Evolutionary conservation across 1,140 invertebrate species (phyloP), one percentile per base, ranked within the genome.

Genomic region (Drosophila dunni): DNA sequence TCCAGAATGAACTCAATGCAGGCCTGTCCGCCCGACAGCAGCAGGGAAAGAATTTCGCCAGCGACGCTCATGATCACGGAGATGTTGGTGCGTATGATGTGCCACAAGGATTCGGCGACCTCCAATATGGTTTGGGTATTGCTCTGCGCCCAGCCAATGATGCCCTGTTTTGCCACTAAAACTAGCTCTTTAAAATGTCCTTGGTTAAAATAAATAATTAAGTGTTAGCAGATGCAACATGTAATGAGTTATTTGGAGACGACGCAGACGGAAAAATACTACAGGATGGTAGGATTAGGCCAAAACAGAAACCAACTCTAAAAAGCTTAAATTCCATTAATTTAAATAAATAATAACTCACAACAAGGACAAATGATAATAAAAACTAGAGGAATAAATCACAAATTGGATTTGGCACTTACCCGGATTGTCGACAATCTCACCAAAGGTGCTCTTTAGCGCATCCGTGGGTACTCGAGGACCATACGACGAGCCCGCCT

Each of bases 1-100:
- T 97, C 98, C 17, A 99, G 94, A 63, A 98, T 94, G 91, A 99
- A 98, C 92, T 99, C 99, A 54, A 99, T 94, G 57, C 99, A 95
- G 9, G 98, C 97, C 15, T 98, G 96, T 67, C 98, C 97, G 38
- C 98, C 98, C 62, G 97, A 97, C 50, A 99, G 94, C 51, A 99
- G 89, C 9, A 99, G 91, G 2, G 98, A 98, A 6, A 99, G 92
- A 44, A 97, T 95, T 9, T 98, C 96, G 1, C 97, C 97, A 1
- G 98, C 90, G 2, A 98, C 95, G 36, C 96, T 96, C 7, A 98
- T 93, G n/a, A 98, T 94, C n/a, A 99, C 93, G 11, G 95, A 97
- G 79, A 99, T 94, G 93, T 99, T 99, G 70, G 97, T 96, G 74
- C 97, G 97, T 3, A 99, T 93, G 40, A 99, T 96, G 20, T 95